Evolutionary conservation across 2,113 vertebrate genomes (phyloP), one percentile per base, ranked within the genome.

Genomic region (Aplodontia rufa): DNA sequence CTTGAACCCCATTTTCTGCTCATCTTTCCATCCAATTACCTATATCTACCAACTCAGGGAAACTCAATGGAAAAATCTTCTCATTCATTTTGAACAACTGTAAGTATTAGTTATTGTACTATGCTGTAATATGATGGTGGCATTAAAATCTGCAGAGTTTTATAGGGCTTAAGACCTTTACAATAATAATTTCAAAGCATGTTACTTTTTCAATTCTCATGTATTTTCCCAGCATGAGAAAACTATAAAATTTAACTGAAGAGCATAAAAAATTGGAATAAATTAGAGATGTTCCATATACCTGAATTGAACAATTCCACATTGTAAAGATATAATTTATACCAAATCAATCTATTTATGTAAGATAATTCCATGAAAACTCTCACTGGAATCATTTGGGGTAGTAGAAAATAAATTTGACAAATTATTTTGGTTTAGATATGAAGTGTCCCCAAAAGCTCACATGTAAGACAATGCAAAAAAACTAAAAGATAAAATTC

Each of bases 1-100:
- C n/a, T 86, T 62, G 91, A 86, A 69, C 26, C 22, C 95, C 62
- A 96, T 93, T 96, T 95, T 91, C 62, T 96, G 64, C 28, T 74
- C 74, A 30, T 53, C 68, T 95, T 89, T 78, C 35, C 60, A 47
- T 95, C 68, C 83, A 93, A 76, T 91, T 85, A 93, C 80, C 79
- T 88, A 5, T 89, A 86, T 87, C 68, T 89, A 82, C 55, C 17
- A 93, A 91, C 32, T 71, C 78, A 91, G 22, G 30, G 32, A 10
- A 12, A 94, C 14, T 89, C 78, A 95, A 47, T 10, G n/a, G 22
- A 81, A 95, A 84, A 89, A 53, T 10, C 28, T 92, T 13, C 42
- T 89, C 40, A 88, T 92, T 87, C 30, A 74, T 90, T 93, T 74
- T 82, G 96, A 88, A 93, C 8, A 89, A 91, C 68, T 45, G 47